A percentile compares a stretch with the other conserved stretches of the same genome.
phyloP scores from a whole-genome alignment of 2,113 vertebrate species.

The Sinocyclocheilus anophthalmus region DNA sequence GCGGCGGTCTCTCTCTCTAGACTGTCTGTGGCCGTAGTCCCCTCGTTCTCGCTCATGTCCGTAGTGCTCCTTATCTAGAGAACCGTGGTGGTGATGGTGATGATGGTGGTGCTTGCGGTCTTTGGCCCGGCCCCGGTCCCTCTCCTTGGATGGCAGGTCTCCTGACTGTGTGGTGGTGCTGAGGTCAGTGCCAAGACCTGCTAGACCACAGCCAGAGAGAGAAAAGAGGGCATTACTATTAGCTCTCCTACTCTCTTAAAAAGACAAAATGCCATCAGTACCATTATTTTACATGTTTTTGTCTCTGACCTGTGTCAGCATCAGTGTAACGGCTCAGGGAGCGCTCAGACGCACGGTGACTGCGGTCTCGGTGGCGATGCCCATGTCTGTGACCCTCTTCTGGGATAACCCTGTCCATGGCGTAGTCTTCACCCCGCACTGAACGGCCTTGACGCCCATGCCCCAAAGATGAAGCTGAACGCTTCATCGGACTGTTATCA shows the following conservation, averaged over 20 bases:
- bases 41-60: conserved; percentile 77
- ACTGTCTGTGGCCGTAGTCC: conserved; percentile 78
- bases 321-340: conserved; percentile 88
- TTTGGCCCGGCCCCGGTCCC: conserved; percentile 85
- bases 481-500: conserved; percentile 91
- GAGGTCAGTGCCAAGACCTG: conserved; percentile 86
- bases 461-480: conserved; percentile 88
- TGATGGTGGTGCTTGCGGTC: conserved; percentile 86
- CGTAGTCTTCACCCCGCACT: conserved; percentile 83
- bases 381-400: conserved; percentile 87
- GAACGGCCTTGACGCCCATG: conserved; percentile 79
- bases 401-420: conserved; percentile 79
- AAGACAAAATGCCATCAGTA: neutral
- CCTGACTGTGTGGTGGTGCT: conserved; percentile 88
- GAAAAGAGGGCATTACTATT: neutral
- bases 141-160: conserved; percentile 85
- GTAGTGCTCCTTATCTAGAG: conserved; percentile 85
- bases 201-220: neutral
- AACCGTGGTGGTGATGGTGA: conserved; percentile 83
- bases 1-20: conserved; percentile 78
- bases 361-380: conserved; percentile 83
- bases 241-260: neutral
- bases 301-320: conserved; percentile 83
- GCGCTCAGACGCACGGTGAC: conserved; percentile 85
- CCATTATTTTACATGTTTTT: neutral